These are phyloP conservation scores for Semicossyphus pulcher DNA, from an alignment of 2,113 vertebrate species.

Conservation along the genomic window DNA sequence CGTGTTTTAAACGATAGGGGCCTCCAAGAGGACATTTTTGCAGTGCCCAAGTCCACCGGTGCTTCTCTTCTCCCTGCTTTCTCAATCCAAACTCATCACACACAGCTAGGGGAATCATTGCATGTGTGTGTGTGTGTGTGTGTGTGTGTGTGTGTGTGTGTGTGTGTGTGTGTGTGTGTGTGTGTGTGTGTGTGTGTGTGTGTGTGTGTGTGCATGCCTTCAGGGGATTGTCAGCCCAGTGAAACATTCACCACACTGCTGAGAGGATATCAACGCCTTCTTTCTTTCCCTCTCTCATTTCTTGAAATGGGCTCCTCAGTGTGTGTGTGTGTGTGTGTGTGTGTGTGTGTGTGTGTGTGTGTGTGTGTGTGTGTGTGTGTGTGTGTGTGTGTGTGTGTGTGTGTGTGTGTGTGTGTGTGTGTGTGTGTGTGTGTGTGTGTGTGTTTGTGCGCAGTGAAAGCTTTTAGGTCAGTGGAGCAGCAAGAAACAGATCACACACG, in stretches of 20 bases:
- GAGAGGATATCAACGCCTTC: constrained; percentile 45
- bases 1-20: too few species aligned
- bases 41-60: background rate
- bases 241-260: constrained; percentile 57
- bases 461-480: constrained; percentile 36
- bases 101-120: constrained; percentile 5
- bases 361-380: constrained; percentile 7
- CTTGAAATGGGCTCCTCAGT: constrained; percentile 10
- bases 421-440: constrained; percentile 9
- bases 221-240: constrained; percentile 39
- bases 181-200: constrained; percentile 3
- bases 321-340: constrained; percentile 14
- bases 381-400: background rate
- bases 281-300: background rate
- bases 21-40: too few species aligned
- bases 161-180: constrained; percentile 13
- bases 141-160: constrained; percentile 1
- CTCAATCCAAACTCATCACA: background rate
- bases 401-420: background rate
- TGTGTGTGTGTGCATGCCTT: background rate
- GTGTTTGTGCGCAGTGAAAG: background rate
- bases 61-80: background rate
- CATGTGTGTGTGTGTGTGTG: constrained; percentile 5
- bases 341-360: constrained; percentile 9
- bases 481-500: constrained; percentile 20